Evolutionary conservation across 1,140 invertebrate genomes (phyloP), one percentile per base, ranked within the genome.

Genomic region (Brachionus angularis): DNA sequence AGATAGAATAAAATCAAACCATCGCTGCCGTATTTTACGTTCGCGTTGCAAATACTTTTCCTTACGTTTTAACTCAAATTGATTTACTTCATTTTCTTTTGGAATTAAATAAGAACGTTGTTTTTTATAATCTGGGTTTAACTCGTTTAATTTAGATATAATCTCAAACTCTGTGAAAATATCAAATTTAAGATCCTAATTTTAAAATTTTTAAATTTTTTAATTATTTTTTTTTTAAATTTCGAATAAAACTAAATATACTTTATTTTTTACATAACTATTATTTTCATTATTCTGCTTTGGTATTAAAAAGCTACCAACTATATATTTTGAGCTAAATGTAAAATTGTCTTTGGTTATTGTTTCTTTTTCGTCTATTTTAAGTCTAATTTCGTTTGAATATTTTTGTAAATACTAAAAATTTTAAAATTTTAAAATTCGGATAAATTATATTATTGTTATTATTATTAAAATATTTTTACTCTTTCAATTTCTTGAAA

Each of bases 401-500:
- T 5, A 49, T 36, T 67, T 46, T 4, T 58, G 27, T 21, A 58
- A 58, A 58, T 34, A 50, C 62, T 67, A 14, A 47, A 50, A 49
- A 27, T 16, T 18, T n/a, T n/a, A n/a, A n/a, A n/a, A n/a, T n/a
- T n/a, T n/a, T n/a, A n/a, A n/a, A n/a, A n/a, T n/a, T n/a, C n/a
- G n/a, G n/a, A n/a, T n/a, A n/a, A n/a, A n/a, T n/a, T n/a, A n/a
- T n/a, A n/a, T n/a, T n/a, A n/a, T n/a, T n/a, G n/a, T n/a, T n/a
- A n/a, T n/a, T n/a, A n/a, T n/a, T n/a, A n/a, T n/a, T n/a, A n/a
- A n/a, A n/a, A n/a, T n/a, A n/a, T 18, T 46, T 78, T 77, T 80
- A 89, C 88, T 84, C 86, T 85, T 55, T 87, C 83, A 49, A 90
- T 83, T 79, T 90, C 89, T 0, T 86, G 84, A 81, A 86, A 88